Evolutionary conservation across 2,113 vertebrate species (phyloP), one percentile per base, ranked within the genome.

Genomic region (Rhegmatorhina hoffmannsi): DNA sequence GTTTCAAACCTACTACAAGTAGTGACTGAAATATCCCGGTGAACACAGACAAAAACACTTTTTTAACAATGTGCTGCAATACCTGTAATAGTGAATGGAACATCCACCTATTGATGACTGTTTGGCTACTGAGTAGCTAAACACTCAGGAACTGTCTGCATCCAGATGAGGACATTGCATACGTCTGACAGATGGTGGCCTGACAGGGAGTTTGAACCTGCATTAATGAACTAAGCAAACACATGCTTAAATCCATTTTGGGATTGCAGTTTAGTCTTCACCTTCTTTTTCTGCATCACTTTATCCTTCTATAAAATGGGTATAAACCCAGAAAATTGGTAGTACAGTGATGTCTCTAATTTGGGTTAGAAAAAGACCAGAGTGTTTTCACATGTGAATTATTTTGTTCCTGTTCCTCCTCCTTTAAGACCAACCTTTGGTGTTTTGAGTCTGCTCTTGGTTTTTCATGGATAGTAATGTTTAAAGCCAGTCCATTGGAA

Each of bases 201-300:
- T 87, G 62, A 85, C 76, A 81, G 63, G 55, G 78, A 83, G 20
- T 74, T 87, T 86, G 85, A 87, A 83, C 56, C 50, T 70, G 18
- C 38, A 36, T 88, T 96, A 88, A 90, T 74, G 79, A 95, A 75
- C 38, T 75, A 66, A 64, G 52, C 59, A 83, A 91, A 60, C 68
- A 77, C 67, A 87, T 56, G 38, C 25, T 90, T 84, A 89, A 81
- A 74, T 70, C 47, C 49, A 38, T 87, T 89, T 90, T 83, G 76
- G 64, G n/a, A 34, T n/a, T 82, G 69, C 5, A 4, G 47, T 81
- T 88, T 52, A 72, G 6, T 38, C 26, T 89, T 36, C 0, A 0
- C 63, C 49, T 84, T 73, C 24, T 72, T 74, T 86, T 25, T 73
- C 44, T 91, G 26, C 44, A 75, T 89, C 15, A 28, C 49, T 92